These are phyloP conservation scores for Megalops cyprinoides DNA, from an alignment of 2,797 vertebrate species.

Conservation along the genomic window DNA sequence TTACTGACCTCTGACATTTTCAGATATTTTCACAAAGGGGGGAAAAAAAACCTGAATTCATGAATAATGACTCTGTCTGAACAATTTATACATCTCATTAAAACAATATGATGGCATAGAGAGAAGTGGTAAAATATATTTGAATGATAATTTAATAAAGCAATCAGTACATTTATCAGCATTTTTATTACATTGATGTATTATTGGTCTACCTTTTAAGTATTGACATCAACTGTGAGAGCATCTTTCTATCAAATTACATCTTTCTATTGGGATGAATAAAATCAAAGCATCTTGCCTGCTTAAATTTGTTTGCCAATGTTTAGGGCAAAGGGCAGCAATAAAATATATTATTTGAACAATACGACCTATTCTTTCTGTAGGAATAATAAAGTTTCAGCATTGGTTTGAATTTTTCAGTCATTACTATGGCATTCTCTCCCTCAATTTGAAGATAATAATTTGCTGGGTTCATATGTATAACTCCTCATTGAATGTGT, in stretches of 20 bases:
- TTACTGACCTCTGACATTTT: constrained; percentile 49
- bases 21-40: constrained; percentile 66
- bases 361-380: no score
- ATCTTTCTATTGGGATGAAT: constrained; percentile 19
- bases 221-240: background rate
- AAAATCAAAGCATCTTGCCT: background rate
- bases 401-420: background rate
- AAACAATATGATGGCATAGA: constrained; percentile 14
- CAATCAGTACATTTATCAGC: constrained; percentile 39
- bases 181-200: background rate
- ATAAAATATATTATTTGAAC: background rate
- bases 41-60: constrained; percentile 13
- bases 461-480: no score
- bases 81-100: constrained; percentile 18
- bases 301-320: background rate
- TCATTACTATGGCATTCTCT: background rate
- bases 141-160: constrained; percentile 23
- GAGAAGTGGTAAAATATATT: constrained; percentile 15
- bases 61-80: constrained; percentile 16
- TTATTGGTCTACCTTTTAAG: background rate
- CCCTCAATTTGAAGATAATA: background rate
- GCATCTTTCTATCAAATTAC: background rate
- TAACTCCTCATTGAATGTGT: no score
- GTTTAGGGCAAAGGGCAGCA: background rate
- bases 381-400: background rate